Base-by-base conservation (phyloP, 2,797 vertebrate genomes). In the Muscicapa comitata region DNA sequence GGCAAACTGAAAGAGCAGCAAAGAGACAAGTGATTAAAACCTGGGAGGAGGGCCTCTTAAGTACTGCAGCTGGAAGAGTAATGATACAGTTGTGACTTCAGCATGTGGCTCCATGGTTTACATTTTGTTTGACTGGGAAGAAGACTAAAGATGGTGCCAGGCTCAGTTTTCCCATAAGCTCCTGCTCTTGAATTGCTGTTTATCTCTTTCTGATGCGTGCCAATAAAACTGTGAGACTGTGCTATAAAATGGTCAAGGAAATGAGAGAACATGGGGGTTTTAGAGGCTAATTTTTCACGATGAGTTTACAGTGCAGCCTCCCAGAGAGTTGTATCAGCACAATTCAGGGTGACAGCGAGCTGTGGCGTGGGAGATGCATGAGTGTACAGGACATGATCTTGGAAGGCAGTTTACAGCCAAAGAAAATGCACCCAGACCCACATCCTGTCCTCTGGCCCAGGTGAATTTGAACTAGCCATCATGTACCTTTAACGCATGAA, bases 361-460 rank as follows among this genome's bases (percentile, higher is more conserved):
- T 7, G 9, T 2, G 3, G 31, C 0, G 0, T 4, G 28, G 51
- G 51, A 33, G 23, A 70, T 8, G 42, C 1, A 0, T 7, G 8
- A 86, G 7, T 0, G 0, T 13, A 10, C 7, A 13, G 42, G 33
- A 86, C 43, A 55, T 7, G 14, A 66, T 78, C 73, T 58, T 2
- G 1, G 68, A 55, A 63, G 80, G 51, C 76, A 70, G 19, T 17
- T 91, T 40, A 28, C 38, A 86, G 92, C 38, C 80, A 65, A 65
- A 78, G 54, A 90, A 86, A 90, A 81, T 6, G 37, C 31, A 33
- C 12, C 23, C 58, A 58, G 50, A 43, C 63, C 50, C 61, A 55
- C 38, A 88, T 83, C 58, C 48, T 50, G 29, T 25, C 80, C 65
- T 62, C 40, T 66, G 43, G 66, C 61, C 38, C 62, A 83, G 66